These are phyloP conservation scores for Polietes domitor DNA, from an alignment of 2,888 invertebrate genomes.

Conservation along the genomic window DNA sequence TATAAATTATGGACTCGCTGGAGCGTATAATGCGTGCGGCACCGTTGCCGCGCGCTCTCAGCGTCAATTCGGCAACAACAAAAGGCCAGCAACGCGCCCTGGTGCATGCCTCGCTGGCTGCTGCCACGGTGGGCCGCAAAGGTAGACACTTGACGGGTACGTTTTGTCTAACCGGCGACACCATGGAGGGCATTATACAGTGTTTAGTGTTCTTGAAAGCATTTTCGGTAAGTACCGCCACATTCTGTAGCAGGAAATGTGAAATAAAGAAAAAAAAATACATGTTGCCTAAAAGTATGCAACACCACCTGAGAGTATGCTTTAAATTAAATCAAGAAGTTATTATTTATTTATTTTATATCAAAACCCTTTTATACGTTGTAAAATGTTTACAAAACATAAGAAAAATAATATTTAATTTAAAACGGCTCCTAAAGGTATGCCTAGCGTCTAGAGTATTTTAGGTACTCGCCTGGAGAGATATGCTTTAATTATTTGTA, in stretches of 20 bases:
- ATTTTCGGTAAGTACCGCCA: slow-evolving; percentile 91
- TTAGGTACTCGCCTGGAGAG: too few relatives aligned
- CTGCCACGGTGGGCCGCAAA: slow-evolving; percentile 87
- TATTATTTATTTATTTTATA: too few relatives aligned
- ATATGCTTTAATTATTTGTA: too few relatives aligned
- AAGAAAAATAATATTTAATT: too few relatives aligned
- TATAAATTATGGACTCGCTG: slow-evolving; percentile 87
- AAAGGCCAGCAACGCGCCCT: slow-evolving; percentile 85
- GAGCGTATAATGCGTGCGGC: slow-evolving; percentile 89
- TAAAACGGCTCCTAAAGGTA: too few relatives aligned
- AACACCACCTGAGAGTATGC: not conserved
- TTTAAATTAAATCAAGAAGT: too few relatives aligned
- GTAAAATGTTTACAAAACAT: too few relatives aligned
- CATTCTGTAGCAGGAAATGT: too few relatives aligned
- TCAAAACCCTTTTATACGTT: too few relatives aligned
- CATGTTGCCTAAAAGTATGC: not conserved
- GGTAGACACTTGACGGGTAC: slow-evolving; percentile 93
- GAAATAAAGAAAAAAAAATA: not conserved
- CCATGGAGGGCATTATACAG: slow-evolving; percentile 96
- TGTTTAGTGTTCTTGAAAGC: slow-evolving; percentile 95
- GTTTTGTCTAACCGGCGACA: slow-evolving; percentile 94
- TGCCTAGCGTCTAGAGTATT: too few relatives aligned
- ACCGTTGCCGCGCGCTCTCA: slow-evolving; percentile 85
- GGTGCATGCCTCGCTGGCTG: slow-evolving; percentile 89
- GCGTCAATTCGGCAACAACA: slow-evolving; percentile 74